Evolutionary conservation across 2,888 invertebrate genomes (phyloP), one percentile per base, ranked within the genome.

Genomic region (Pristionchus exspectatus): DNA sequence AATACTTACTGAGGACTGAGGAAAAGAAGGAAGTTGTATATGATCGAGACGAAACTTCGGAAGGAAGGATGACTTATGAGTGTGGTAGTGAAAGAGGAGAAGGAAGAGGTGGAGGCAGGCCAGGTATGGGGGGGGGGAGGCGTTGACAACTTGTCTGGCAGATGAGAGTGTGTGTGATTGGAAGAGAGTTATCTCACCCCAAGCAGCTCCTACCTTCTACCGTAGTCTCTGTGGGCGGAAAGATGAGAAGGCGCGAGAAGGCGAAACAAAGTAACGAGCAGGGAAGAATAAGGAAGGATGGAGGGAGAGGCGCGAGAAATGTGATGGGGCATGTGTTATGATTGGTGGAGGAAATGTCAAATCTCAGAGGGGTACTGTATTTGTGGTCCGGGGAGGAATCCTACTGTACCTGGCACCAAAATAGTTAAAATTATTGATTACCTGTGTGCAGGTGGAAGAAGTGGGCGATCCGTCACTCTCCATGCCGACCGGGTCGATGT

Each of bases 401-500:
- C n/a, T 81, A 54, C 44, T n/a, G 27, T 84, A 30, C 9, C 27
- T 30, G 59, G 33, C 30, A 10, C 7, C 7, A 14, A 21, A 9
- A 30, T 16, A 3, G 1, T 90, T 90, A 33, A 24, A 50, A 27
- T 56, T 72, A 87, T 81, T 16, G 50, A 81, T 90, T 91, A 94
- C 94, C 92, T 94, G 94, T 66, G 93, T 94, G 90, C 94, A 93
- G 69, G 93, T 92, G 44, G 94, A 94, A 21, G 94, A 94, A 27
- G 93, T 92, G 24, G 93, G 93, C 30, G 94, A 94, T 59, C 94
- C 93, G 89, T 94, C 94, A 90, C 93, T 94, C 84, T 94, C 94
- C 88, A 93, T 91, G 44, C 93, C 93, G 83, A 93, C 91, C 50
- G 92, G 91, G 86, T 94, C 93, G 89, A 93, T 93, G 91, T 92